Conservation (phyloP, 2,113 vertebrate species). For the Nothobranchius furzeri region DNA sequence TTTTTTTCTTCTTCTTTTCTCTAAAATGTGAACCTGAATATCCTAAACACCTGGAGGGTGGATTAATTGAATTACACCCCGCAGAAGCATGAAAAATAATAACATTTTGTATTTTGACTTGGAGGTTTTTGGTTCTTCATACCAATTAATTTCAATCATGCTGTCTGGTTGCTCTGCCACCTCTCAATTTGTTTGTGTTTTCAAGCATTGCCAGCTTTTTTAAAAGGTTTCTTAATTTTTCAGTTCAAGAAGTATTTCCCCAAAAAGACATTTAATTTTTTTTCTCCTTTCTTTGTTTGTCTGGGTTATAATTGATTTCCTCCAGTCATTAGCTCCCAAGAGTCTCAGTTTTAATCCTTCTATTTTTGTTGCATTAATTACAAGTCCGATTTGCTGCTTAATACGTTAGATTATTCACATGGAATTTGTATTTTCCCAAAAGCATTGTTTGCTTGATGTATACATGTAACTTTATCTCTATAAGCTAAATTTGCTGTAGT, state of each 20-base stretch:
- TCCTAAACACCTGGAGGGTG: background rate
- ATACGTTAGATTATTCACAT: constrained; percentile 44
- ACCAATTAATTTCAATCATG: constrained; percentile 48
- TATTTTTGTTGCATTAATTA: constrained; percentile 48
- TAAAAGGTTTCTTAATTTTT: constrained; percentile 58
- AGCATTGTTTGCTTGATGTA: constrained; percentile 28
- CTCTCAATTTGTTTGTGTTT: constrained; percentile 58
- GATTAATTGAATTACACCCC: constrained; percentile 13
- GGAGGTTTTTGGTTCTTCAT: constrained; percentile 9
- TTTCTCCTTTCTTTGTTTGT: constrained; percentile 18
- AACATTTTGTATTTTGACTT: constrained; percentile 12
- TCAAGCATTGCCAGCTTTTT: constrained; percentile 51
- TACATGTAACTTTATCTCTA: constrained; percentile 37
- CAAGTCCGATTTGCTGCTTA: constrained; percentile 44
- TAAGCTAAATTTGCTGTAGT: constrained; percentile 32
- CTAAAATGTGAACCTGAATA: background rate
- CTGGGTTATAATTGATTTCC: constrained; percentile 62
- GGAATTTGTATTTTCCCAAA: constrained; percentile 31
- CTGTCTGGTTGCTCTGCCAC: constrained; percentile 48
- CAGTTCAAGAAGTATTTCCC: constrained; percentile 55
- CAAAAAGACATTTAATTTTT: constrained; percentile 25
- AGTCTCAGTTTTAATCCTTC: constrained; percentile 34
- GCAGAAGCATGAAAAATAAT: constrained; percentile 4
- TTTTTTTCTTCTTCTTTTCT: background rate
- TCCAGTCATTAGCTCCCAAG: constrained; percentile 52